Evolutionary conservation across 2,113 vertebrate species (phyloP).

Genomic region (Ceratotherium simum): DNA sequence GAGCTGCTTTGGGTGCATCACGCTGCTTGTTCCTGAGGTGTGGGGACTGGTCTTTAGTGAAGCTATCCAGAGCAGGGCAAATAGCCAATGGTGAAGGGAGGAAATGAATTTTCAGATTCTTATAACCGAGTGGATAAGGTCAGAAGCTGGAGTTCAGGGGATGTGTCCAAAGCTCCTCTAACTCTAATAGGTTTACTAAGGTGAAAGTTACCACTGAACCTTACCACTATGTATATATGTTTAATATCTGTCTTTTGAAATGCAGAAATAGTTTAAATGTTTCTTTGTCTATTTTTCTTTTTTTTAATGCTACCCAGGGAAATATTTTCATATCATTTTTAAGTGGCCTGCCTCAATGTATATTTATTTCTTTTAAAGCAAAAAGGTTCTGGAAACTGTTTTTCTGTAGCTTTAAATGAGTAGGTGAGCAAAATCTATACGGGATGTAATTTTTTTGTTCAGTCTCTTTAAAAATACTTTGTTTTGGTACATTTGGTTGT

Average conservation of each 20-base stretch:
- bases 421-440: conserved; percentile 94
- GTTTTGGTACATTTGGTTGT: conserved; percentile 96
- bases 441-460: conserved; percentile 93
- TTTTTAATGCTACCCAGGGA: conserved; percentile 95
- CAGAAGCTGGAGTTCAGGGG: conserved; percentile 84
- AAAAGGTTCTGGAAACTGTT: conserved; percentile 93
- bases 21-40: conserved; percentile 91
- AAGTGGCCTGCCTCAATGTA: conserved; percentile 92
- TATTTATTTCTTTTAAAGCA: conserved; percentile 94
- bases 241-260: conserved; percentile 95
- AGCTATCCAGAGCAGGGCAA: conserved; percentile 89
- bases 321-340: conserved; percentile 93
- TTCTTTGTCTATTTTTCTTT: conserved; percentile 92
- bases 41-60: conserved; percentile 89
- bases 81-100: conserved; percentile 88
- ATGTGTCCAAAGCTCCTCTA: conserved; percentile 81
- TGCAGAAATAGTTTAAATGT: conserved; percentile 94
- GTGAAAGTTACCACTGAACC: conserved; percentile 90
- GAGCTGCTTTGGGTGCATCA: conserved; percentile 83
- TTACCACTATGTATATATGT: conserved; percentile 94
- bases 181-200: conserved; percentile 86
- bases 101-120: conserved; percentile 89
- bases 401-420: conserved; percentile 96
- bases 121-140: conserved; percentile 89
- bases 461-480: conserved; percentile 92